Percentiles rank a stretch among this genome's conserved stretches.
Conservation (phyloP, 1,140 invertebrate genomes). For the Trichonephila clavata region DNA sequence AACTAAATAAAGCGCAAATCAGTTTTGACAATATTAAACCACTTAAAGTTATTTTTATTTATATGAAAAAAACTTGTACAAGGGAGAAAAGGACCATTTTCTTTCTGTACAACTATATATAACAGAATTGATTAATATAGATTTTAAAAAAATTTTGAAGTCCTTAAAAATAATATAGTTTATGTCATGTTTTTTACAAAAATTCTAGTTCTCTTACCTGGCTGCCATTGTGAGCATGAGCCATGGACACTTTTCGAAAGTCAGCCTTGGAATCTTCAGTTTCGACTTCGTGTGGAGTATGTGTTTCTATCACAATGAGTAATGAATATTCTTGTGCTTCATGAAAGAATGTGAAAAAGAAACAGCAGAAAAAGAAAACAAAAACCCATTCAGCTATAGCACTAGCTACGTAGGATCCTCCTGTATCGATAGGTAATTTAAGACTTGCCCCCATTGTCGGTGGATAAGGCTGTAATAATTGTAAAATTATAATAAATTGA, state of each 20-base stretch:
- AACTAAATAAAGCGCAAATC: too few relatives aligned
- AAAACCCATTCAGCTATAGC: slow-evolving; percentile 59
- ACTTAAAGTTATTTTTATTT: too few relatives aligned
- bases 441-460: slow-evolving; percentile 53
- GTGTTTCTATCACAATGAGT: slow-evolving; percentile 57
- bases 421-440: slow-evolving; percentile 62
- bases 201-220: slow-evolving; percentile 6
- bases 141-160: too few relatives aligned
- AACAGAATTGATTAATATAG: too few relatives aligned
- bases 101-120: too few relatives aligned
- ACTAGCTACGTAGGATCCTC: slow-evolving; percentile 46
- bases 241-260: slow-evolving; percentile 34
- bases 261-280: slow-evolving; percentile 33
- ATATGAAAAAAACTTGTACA: too few relatives aligned
- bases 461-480: slow-evolving; percentile 58
- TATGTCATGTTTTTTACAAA: too few relatives aligned
- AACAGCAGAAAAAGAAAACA: slow-evolving; percentile 66
- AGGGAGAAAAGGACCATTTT: too few relatives aligned
- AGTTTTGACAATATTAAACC: too few relatives aligned
- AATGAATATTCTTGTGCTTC: slow-evolving; percentile 61
- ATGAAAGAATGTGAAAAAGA: slow-evolving; percentile 68
- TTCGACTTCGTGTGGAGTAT: slow-evolving; percentile 29
- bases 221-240: slow-evolving; percentile 39
- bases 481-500: background rate
- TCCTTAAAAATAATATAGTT: too few relatives aligned